Conservation (phyloP, 2,113 vertebrate genomes). For the Xerus inauris region DNA sequence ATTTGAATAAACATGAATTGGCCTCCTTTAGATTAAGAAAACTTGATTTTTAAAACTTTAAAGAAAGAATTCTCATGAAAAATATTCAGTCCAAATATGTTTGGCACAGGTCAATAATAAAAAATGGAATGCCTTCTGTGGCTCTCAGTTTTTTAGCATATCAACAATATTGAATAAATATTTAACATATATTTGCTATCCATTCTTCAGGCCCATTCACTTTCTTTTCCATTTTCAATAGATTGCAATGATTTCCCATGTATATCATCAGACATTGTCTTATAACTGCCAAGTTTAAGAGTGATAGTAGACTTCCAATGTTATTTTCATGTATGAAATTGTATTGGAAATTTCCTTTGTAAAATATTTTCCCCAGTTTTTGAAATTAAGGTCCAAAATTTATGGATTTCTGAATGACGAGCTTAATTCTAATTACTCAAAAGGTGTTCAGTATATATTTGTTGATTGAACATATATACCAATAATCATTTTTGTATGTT, state of each 20-base stretch:
- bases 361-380: neutral
- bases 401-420: conserved; percentile 13
- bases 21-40: conserved; percentile 45
- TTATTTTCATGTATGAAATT: conserved; percentile 17
- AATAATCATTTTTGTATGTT: neutral
- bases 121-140: neutral
- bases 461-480: neutral
- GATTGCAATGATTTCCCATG: neutral
- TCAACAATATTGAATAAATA: too few relatives aligned
- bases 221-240: neutral
- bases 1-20: conserved; percentile 58
- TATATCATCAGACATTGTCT: neutral
- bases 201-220: neutral
- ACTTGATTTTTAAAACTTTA: conserved; percentile 43
- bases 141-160: too few relatives aligned
- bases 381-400: conserved; percentile 24
- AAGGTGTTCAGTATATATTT: neutral
- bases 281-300: neutral
- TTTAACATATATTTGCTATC: neutral
- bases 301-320: neutral
- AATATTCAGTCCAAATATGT: neutral
- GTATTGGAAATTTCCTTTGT: neutral
- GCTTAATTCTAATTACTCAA: neutral
- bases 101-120: neutral
- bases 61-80: neutral